Percentiles rank a stretch among this genome's conserved stretches.
These are phyloP conservation scores for Drosophila pseudotakahashii DNA, from an alignment of 2,888 invertebrate genomes.

Conservation along the genomic window DNA sequence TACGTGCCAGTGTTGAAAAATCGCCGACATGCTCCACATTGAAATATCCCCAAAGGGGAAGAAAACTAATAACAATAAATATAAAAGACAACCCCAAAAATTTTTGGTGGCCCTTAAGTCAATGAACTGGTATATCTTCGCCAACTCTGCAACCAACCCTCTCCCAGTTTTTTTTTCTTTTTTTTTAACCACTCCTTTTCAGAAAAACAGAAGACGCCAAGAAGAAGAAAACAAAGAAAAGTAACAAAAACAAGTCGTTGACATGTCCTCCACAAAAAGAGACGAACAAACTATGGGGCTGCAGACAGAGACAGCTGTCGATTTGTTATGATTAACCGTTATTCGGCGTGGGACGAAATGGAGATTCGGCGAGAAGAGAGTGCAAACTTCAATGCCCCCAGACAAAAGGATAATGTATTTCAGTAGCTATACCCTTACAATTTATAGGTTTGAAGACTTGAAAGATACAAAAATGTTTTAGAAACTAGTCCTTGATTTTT, in stretches of 20 bases:
- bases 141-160: not conserved
- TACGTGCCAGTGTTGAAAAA: slow-evolving; percentile 28
- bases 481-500: too few species aligned
- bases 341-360: slow-evolving; percentile 12
- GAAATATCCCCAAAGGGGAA: not conserved
- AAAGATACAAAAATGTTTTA: too few species aligned
- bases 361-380: slow-evolving; percentile 30
- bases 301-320: slow-evolving; percentile 52
- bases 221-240: slow-evolving; percentile 12
- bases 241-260: slow-evolving; percentile 54
- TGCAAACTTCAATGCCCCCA: slow-evolving; percentile 22
- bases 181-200: slow-evolving; percentile 1
- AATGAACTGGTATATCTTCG: slow-evolving; percentile 31
- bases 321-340: slow-evolving; percentile 66
- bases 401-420: slow-evolving; percentile 19
- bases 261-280: slow-evolving; percentile 49
- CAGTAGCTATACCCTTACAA: too few species aligned
- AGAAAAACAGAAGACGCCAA: not conserved
- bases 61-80: not conserved
- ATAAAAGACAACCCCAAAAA: slow-evolving; percentile 25
- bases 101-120: slow-evolving; percentile 24
- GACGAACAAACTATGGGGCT: slow-evolving; percentile 3
- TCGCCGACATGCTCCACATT: slow-evolving; percentile 14
- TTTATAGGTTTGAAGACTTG: too few species aligned
- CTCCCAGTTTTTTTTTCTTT: not conserved